A percentile compares a stretch with the other conserved stretches of the same genome.
phyloP scores from a whole-genome alignment of 64 coral and sea anemone genomes.

The Cladopsammia gracilis region DNA sequence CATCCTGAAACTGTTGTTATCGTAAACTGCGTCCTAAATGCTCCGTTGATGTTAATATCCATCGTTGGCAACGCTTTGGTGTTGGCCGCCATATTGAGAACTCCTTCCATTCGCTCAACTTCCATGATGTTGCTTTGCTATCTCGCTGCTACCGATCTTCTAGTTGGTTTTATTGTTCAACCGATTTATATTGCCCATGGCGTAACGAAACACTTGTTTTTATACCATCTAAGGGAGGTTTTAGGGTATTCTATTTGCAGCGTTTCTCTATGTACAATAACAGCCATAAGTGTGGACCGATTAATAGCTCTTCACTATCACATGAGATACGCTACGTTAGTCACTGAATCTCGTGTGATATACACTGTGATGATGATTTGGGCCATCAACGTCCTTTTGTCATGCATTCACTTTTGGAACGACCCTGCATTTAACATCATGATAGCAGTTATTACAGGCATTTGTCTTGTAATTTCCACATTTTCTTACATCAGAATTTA shows the following conservation, averaged over 20 bases:
- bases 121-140: constrained; percentile 36
- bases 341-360: neutral
- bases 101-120: constrained; percentile 10
- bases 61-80: constrained; percentile 45
- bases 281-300: neutral
- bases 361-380: neutral
- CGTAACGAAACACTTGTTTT: neutral
- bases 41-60: neutral
- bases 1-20: neutral
- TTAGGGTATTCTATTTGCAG: neutral
- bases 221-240: neutral
- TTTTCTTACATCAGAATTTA: neutral
- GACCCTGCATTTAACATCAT: neutral
- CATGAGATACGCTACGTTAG: neutral
- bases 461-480: neutral
- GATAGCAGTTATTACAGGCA: neutral
- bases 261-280: neutral
- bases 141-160: neutral
- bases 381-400: neutral
- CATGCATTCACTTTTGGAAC: neutral
- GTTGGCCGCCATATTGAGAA: neutral
- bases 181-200: neutral
- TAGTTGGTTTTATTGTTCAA: neutral
- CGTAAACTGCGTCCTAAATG: neutral
- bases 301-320: neutral